Evolutionary conservation across 1,140 invertebrate species (phyloP).

Genomic region (Ceratosolen fusciceps): DNA sequence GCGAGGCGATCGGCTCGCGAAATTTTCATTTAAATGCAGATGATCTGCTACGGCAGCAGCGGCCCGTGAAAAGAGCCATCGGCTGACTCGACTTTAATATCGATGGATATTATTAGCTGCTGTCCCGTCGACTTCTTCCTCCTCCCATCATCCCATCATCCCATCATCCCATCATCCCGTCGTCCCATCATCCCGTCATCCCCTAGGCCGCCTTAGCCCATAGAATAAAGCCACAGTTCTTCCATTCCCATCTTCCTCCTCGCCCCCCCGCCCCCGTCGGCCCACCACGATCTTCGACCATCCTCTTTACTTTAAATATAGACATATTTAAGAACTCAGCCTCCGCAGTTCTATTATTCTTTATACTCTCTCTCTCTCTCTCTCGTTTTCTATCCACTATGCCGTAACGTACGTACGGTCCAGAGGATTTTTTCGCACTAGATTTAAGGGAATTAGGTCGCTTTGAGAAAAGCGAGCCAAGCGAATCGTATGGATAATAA

Average conservation of each 20-base stretch:
- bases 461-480: too few species aligned
- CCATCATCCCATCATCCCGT: not conserved
- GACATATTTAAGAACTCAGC: not conserved
- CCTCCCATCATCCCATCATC: not conserved
- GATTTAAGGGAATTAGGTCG: too few species aligned
- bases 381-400: too few species aligned
- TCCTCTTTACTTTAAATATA: not conserved
- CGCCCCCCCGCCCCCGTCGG: too few species aligned
- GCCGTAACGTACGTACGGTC: too few species aligned
- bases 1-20: not conserved
- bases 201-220: too few species aligned
- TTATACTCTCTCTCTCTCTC: too few species aligned
- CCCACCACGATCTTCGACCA: too few species aligned
- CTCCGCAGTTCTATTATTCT: too few species aligned
- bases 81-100: slow-evolving; percentile 43
- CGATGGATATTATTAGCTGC: slow-evolving; percentile 37
- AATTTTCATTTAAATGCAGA: slow-evolving; percentile 49
- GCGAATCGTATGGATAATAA: too few species aligned
- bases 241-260: not conserved
- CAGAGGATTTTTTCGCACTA: too few species aligned
- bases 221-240: not conserved
- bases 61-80: slow-evolving; percentile 29
- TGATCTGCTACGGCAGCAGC: slow-evolving; percentile 9
- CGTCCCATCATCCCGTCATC: not conserved
- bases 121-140: not conserved